Evolutionary conservation across 2,113 vertebrate genomes (phyloP).

Genomic region (Patagioenas fasciata): DNA sequence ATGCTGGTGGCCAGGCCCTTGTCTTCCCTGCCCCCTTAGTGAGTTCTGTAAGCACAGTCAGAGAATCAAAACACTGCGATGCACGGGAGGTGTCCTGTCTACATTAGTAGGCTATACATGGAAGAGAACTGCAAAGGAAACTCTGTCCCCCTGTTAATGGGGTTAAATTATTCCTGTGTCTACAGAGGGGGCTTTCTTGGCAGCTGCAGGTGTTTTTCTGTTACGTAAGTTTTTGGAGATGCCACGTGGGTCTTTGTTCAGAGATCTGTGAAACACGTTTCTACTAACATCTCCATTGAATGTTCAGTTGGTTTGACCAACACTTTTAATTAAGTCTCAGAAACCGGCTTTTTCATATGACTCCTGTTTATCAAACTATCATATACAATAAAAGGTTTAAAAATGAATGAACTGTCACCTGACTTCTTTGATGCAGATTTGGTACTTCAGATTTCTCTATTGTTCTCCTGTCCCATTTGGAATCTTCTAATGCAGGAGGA

Average conservation of each 20-base stretch:
- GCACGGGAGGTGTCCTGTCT: background rate
- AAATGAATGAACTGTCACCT: background rate
- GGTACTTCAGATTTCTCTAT: background rate
- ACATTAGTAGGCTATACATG: background rate
- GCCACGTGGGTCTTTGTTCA: background rate
- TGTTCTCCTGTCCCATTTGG: background rate
- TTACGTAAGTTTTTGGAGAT: background rate
- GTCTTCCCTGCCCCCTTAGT: background rate
- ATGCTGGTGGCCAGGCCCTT: background rate
- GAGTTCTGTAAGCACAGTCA: background rate
- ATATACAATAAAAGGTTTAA: background rate
- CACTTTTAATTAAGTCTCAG: background rate
- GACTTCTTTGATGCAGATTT: background rate
- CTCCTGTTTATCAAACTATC: background rate
- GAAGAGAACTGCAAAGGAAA: background rate
- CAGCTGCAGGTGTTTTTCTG: background rate
- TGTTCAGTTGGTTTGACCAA: background rate
- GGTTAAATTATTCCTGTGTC: rapidly evolving
- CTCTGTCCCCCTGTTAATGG: background rate
- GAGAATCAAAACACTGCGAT: background rate
- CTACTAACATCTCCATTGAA: background rate
- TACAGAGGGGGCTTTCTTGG: background rate
- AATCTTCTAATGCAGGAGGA: background rate
- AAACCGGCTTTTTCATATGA: background rate
- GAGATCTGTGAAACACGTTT: background rate